Evolutionary conservation across 2,113 vertebrate genomes (phyloP).

Genomic region (Chaetodon trifascialis): DNA sequence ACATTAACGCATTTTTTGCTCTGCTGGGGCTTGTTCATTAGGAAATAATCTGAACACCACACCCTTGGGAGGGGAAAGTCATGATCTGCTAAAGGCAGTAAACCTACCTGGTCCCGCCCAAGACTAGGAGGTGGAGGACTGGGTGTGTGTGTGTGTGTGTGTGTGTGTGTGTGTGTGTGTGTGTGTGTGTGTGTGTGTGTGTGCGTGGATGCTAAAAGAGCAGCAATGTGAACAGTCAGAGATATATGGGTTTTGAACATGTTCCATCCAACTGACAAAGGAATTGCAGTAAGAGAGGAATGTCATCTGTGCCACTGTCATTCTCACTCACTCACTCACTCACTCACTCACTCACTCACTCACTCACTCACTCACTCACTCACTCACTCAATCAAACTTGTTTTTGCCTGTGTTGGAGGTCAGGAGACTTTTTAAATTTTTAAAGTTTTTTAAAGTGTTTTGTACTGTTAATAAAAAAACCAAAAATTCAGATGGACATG

Average conservation of each 20-base stretch:
- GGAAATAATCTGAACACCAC: constrained; percentile 54
- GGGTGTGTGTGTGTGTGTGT: constrained; percentile 18
- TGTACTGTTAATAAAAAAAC: too few relatives aligned
- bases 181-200: neutral
- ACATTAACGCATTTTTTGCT: constrained; percentile 43
- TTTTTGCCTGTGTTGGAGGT: too few relatives aligned
- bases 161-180: neutral
- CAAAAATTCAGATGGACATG: too few relatives aligned
- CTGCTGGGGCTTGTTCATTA: constrained; percentile 72
- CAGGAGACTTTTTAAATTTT: too few relatives aligned
- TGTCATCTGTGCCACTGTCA: neutral
- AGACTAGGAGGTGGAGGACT: neutral
- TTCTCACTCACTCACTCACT: neutral
- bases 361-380: too few relatives aligned
- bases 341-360: neutral
- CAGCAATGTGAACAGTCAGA: constrained; percentile 1
- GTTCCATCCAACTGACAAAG: neutral
- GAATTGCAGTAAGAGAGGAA: constrained; percentile 12
- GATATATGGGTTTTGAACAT: constrained; percentile 23
- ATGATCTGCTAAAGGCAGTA: constrained; percentile 38
- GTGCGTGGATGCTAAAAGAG: constrained; percentile 15
- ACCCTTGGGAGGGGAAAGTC: constrained; percentile 63
- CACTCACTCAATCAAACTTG: too few relatives aligned
- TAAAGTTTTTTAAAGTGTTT: too few relatives aligned
- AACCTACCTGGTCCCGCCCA: constrained; percentile 27